These are phyloP conservation scores for Melanchra persicariae DNA, from an alignment of 2,888 invertebrate species.

Conservation along the genomic window DNA sequence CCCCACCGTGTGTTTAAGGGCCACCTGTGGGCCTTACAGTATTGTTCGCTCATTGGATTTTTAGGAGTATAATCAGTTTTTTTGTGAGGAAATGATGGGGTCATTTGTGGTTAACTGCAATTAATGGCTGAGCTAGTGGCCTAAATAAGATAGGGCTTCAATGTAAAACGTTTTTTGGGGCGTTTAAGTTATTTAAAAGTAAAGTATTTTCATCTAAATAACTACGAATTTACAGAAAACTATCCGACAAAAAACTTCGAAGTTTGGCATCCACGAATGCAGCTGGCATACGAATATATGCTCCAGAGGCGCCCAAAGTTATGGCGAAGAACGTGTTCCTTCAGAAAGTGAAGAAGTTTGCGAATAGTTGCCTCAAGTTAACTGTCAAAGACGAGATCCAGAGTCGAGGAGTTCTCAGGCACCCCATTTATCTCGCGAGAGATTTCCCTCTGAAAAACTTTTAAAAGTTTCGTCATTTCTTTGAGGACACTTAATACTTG, in stretches of 20 bases:
- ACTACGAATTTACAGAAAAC: not conserved
- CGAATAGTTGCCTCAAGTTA: conserved; percentile 59
- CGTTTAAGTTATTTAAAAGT: no score
- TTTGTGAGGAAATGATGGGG: conserved; percentile 3
- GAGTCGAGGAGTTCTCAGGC: conserved; percentile 29
- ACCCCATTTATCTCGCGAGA: conserved; percentile 45
- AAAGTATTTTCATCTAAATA: not conserved
- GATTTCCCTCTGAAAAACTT: conserved; percentile 51
- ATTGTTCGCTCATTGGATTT: conserved; percentile 17
- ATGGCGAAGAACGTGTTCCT: conserved; percentile 55
- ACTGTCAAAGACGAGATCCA: conserved; percentile 57
- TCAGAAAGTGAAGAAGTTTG: conserved; percentile 58
- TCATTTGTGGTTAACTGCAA: not conserved
- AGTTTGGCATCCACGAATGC: conserved; percentile 27
- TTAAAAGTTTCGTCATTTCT: conserved; percentile 55
- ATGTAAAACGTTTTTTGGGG: not conserved
- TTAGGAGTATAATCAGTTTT: not conserved
- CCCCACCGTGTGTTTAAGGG: conserved; percentile 70
- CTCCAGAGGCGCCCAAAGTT: conserved; percentile 37
- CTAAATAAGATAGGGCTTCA: not conserved
- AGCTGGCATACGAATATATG: conserved; percentile 34
- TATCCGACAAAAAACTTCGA: conserved; percentile 18
- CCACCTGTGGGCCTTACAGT: conserved; percentile 75
- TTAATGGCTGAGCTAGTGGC: no score
- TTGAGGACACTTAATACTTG: conserved; percentile 56